Evolutionary conservation across 1,140 invertebrate species (phyloP).

Genomic region (Planococcus citri): DNA sequence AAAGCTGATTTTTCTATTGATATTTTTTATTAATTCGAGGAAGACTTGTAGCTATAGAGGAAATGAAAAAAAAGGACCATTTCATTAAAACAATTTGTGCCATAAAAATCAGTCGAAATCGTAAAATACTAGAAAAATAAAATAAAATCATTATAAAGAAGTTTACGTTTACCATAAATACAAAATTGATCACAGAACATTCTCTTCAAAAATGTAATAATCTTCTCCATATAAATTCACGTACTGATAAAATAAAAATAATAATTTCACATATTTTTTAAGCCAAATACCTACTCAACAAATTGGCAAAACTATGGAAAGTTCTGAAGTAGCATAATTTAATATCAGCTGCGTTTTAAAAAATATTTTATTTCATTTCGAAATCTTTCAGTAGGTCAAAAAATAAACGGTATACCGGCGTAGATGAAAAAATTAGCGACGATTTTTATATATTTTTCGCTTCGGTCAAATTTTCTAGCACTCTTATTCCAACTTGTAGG

Average conservation of each 20-base stretch:
- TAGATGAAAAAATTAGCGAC: too few species aligned
- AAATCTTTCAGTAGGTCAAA: too few species aligned
- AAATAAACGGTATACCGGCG: too few species aligned
- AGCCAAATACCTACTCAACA: neutral
- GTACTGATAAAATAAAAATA: neutral
- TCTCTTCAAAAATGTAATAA: neutral
- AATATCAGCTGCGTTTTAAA: too few species aligned
- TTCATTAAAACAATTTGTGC: neutral
- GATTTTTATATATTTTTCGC: too few species aligned
- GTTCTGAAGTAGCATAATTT: too few species aligned
- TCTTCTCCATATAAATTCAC: neutral
- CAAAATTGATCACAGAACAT: constrained; percentile 16
- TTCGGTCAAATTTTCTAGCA: too few species aligned
- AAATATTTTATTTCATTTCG: too few species aligned
- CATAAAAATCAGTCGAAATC: neutral
- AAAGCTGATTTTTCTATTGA: too few species aligned
- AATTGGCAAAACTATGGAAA: too few species aligned
- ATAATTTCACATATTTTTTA: neutral
- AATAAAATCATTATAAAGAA: neutral
- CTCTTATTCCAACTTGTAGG: neutral
- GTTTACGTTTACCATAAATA: neutral
- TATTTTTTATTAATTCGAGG: too few species aligned
- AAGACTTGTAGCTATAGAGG: neutral
- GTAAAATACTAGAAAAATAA: neutral
- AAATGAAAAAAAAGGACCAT: neutral